Evolutionary conservation across 2,888 invertebrate species (phyloP), one percentile per base, ranked within the genome.

Genomic region (Chymomyza caudatula): DNA sequence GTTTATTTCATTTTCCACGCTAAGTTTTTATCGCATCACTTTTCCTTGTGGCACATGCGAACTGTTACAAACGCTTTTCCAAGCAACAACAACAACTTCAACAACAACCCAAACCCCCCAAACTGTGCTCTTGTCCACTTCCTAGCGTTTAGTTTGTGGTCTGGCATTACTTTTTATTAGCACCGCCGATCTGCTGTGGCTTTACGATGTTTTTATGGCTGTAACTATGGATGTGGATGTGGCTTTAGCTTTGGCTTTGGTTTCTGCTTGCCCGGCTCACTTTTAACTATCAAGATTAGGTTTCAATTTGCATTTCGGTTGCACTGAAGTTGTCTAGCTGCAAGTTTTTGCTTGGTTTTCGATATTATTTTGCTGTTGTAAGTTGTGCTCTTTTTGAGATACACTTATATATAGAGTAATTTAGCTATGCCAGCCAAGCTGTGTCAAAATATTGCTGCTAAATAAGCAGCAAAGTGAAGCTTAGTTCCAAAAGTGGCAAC

Each of bases 221-320:
- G 15, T 15, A 2, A 37, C 37, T 58, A 55, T 52, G 53, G 19
- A 37, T 60, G 61, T 25, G 51, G 1, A 8, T 5, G 20, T 47
- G 42, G 53, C n/a, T n/a, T n/a, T n/a, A n/a, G 49, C 11, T 22
- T 29, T 19, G 29, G n/a, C 47, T 17, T 60, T 37, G 11, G 22
- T 20, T 37, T 58, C 51, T 53, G 52, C 19, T 5, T 53, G 61
- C 61, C 51, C 64, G 64, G 29, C 49, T 67, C 55, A 65, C 51
- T 49, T 49, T 52, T 60, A 63, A 68, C 69, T 69, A 67, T 65
- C 60, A 69, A 81, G 86, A 85, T 85, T 85, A 73, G 84, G 81
- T 83, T 83, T 85, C 82, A 85, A 83, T 83, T 83, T 83, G 86
- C 82, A 80, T 83, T 85, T 83, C 78, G 79, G 83, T 77, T 82